phyloP scores from a whole-genome alignment of 64 coral and sea anemone species.

The Montipora foliosa region DNA sequence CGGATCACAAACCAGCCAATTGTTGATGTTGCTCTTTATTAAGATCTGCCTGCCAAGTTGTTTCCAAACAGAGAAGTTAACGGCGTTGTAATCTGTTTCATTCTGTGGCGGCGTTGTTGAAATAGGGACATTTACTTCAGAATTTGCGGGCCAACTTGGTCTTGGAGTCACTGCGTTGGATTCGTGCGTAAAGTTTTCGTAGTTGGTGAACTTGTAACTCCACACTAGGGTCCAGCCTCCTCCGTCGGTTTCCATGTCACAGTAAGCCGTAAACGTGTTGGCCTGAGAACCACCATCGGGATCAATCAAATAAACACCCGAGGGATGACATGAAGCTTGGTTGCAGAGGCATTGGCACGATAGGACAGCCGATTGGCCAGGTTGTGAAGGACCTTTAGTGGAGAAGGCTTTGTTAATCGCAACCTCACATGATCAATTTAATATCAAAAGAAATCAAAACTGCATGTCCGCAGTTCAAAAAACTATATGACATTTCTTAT shows the following conservation, averaged over 20 bases:
- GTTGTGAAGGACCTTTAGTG: too few species aligned
- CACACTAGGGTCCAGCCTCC: too few species aligned
- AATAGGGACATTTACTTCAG: background rate
- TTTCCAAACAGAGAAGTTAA: constrained; percentile 67
- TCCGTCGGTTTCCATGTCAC: too few species aligned
- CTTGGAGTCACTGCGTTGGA: too few species aligned
- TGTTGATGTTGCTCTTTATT: constrained; percentile 66
- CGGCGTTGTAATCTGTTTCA: constrained; percentile 70
- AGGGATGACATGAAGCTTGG: background rate
- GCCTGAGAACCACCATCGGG: constrained; percentile 1
- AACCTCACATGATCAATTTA: too few species aligned
- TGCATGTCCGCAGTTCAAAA: too few species aligned
- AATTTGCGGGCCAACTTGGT: background rate
- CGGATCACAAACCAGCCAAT: constrained; percentile 69
- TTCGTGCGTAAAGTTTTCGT: background rate
- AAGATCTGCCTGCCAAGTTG: constrained; percentile 57
- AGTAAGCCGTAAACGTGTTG: background rate
- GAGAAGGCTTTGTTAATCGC: too few species aligned
- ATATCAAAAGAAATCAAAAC: too few species aligned
- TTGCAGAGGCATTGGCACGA: too few species aligned
- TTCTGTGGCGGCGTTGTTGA: constrained; percentile 14
- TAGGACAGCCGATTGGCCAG: too few species aligned
- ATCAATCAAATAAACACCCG: constrained; percentile 39
- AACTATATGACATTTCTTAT: too few species aligned
- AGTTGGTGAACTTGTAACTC: background rate